Base-by-base conservation (phyloP, 1,140 invertebrate species). In the Olivierus martensii region DNA sequence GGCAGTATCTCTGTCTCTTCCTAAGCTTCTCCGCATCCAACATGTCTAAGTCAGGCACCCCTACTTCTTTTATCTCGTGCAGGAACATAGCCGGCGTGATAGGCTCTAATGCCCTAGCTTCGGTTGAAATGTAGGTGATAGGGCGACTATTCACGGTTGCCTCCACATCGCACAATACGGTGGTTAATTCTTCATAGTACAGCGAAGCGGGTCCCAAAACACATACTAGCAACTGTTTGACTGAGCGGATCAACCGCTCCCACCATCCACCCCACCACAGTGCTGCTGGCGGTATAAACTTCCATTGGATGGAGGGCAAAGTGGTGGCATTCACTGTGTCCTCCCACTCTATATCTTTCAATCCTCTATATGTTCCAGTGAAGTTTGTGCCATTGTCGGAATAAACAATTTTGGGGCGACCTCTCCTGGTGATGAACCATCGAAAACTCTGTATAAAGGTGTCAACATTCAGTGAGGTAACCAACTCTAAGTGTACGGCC, bases 101-200 rank as follows among this genome's bases (percentile, higher is more conserved):
- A 11, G 49, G 39, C 7, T 0, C 17, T 17, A 57, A 39, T 21
- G 57, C 60, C 5, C 46, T 22, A 15, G 35, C 17, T 36, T 62
- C 52, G 28, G 51, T 48, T 10, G 49, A 58, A 9, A 61, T 49
- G 14, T 50, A 39, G 11, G 45, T 55, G 14, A 60, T 44, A 6
- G 56, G 55, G n/a, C 52, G 44, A 28, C 51, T 53, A 15, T 61
- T 62, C 7, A 61, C 17, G 6, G 54, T 46, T 0, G 28, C 19
- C 35, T 61, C 54, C 2, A 17, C 47, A 17, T 59, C 51, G 10
- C 56, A 58, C 17, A 62, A 17, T 1, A 62, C 19, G 0, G 50
- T 60, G 9, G 11, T n/a, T 36, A 62, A 51, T 7, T 49, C 17
- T 17, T 58, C 53, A 46, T 62, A 45, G 6, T 9, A n/a, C 10